These are phyloP conservation scores for Xiphophorus maculatus DNA, from an alignment of 2,113 vertebrate species.

Conservation along the genomic window DNA sequence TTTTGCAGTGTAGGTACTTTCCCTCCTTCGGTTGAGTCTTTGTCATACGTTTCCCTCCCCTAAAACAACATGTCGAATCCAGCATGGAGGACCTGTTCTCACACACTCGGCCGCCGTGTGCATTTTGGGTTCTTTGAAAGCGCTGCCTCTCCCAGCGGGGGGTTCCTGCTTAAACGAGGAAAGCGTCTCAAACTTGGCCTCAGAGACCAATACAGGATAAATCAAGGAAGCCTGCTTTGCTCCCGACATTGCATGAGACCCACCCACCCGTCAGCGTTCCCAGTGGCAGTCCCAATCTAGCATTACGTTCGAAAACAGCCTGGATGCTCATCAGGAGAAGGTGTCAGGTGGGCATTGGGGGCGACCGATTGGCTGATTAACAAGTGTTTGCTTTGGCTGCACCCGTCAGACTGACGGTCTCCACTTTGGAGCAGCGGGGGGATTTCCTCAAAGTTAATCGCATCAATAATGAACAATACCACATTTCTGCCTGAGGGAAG, in stretches of 20 bases:
- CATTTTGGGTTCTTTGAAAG: constrained; percentile 63
- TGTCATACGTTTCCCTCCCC: constrained; percentile 19
- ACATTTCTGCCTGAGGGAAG: constrained; percentile 29
- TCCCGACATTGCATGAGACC: constrained; percentile 45
- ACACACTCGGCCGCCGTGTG: constrained; percentile 50
- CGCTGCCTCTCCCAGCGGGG: constrained; percentile 69
- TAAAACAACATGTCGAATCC: constrained; percentile 36
- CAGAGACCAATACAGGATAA: constrained; percentile 57
- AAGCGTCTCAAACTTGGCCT: constrained; percentile 26
- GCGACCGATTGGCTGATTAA: constrained; percentile 60
- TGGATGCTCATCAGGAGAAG: constrained; percentile 34
- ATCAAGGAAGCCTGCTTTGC: constrained; percentile 48
- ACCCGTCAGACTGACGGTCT: constrained; percentile 68
- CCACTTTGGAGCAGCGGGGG: constrained; percentile 48
- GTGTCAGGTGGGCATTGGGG: constrained; percentile 45
- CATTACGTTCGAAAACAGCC: constrained; percentile 22
- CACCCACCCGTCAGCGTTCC: constrained; percentile 14
- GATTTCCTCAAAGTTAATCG: constrained; percentile 72
- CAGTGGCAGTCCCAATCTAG: constrained; percentile 24
- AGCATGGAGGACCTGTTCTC: constrained; percentile 46
- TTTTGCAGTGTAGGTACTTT: not conserved
- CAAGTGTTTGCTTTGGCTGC: constrained; percentile 72
- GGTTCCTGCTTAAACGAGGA: constrained; percentile 68
- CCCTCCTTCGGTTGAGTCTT: constrained; percentile 23
- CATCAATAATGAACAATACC: constrained; percentile 74